Conservation (phyloP, 2,888 invertebrate species). For the Rhyacophila evoluta region DNA sequence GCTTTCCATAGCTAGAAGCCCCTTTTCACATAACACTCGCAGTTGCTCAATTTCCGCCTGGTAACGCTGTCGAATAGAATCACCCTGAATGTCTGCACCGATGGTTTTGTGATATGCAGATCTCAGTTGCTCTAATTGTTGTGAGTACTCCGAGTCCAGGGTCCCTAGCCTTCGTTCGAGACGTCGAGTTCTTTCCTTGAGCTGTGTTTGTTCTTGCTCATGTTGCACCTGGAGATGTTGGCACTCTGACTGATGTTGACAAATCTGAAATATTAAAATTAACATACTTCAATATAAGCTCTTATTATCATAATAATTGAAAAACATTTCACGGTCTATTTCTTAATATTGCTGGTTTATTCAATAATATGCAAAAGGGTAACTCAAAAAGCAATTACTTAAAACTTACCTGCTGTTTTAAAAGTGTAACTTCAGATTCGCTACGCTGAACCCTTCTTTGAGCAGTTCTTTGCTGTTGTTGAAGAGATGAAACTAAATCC, state of each 20-base stretch:
- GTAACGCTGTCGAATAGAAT: slow-evolving; percentile 79
- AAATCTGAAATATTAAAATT: slow-evolving; percentile 42
- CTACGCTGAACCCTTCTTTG: slow-evolving; percentile 46
- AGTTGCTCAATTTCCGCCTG: slow-evolving; percentile 90
- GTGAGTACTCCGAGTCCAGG: slow-evolving; percentile 85
- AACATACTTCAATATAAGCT: too few species aligned
- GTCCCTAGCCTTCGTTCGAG: slow-evolving; percentile 79
- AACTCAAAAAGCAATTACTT: not conserved
- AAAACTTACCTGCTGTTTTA: slow-evolving; percentile 51
- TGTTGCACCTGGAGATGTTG: slow-evolving; percentile 66
- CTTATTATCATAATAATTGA: too few species aligned
- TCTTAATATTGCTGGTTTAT: not conserved
- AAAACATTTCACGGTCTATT: too few species aligned
- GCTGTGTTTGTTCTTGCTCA: slow-evolving; percentile 72
- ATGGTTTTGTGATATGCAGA: slow-evolving; percentile 80
- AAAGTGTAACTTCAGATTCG: slow-evolving; percentile 48
- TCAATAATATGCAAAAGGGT: not conserved
- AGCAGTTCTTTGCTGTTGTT: slow-evolving; percentile 50
- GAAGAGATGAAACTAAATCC: slow-evolving; percentile 47
- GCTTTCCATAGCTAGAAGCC: slow-evolving; percentile 90
- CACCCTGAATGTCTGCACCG: slow-evolving; percentile 72
- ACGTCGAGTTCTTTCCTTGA: slow-evolving; percentile 78
- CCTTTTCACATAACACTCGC: slow-evolving; percentile 89
- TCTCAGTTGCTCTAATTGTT: slow-evolving; percentile 83
- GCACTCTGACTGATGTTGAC: slow-evolving; percentile 59